Percentiles rank a stretch among this genome's conserved stretches.
These are phyloP conservation scores for Amblyopsis rosae DNA, from an alignment of 2,113 vertebrate species.

Conservation along the genomic window DNA sequence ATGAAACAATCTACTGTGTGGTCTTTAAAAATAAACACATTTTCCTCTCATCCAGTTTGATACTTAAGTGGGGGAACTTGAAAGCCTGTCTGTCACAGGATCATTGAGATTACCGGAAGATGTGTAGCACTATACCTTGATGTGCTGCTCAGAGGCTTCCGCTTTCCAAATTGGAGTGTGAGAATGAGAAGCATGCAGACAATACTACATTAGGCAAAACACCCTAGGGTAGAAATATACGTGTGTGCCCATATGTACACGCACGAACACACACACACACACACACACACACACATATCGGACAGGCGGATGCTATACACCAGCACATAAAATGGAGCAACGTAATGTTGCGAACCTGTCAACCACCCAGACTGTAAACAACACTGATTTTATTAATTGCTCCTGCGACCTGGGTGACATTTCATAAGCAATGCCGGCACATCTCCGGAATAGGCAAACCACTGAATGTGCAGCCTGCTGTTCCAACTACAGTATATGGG, in stretches of 20 bases:
- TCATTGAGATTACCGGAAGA: neutral
- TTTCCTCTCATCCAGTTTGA: neutral
- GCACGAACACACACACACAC: neutral
- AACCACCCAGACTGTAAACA: neutral
- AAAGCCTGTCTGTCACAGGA: neutral
- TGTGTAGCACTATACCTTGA: neutral
- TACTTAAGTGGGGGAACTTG: neutral
- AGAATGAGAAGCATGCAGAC: neutral
- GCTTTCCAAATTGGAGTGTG: neutral
- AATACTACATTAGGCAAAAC: no score
- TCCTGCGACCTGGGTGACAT: slow-evolving; percentile 3
- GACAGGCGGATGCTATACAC: neutral
- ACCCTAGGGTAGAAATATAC: neutral
- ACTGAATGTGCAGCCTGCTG: neutral
- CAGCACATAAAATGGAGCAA: neutral
- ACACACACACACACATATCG: neutral
- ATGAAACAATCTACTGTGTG: neutral
- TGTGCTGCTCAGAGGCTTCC: neutral
- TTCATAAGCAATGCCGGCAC: slow-evolving; percentile 18
- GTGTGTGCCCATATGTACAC: no score
- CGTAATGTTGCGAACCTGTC: neutral
- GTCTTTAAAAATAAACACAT: neutral
- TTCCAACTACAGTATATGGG: neutral
- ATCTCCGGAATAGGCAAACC: neutral
- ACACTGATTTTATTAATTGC: neutral